Conservation (phyloP, 2,888 invertebrate genomes). For the Julus scanicus region DNA sequence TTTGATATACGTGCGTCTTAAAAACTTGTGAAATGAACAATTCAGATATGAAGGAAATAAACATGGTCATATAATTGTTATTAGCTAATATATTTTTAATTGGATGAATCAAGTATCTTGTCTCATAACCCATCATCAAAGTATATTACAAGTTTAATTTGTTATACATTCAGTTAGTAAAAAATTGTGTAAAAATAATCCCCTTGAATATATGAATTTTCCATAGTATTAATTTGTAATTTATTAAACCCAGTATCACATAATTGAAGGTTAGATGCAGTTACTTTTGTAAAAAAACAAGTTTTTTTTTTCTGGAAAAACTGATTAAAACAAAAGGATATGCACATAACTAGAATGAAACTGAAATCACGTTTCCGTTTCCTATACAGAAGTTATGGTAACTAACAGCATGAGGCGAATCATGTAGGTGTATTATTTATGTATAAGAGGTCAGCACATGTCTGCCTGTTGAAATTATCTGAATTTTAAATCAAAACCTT, state of each 20-base stretch:
- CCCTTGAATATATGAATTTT: too few species aligned
- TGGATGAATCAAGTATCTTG: neutral
- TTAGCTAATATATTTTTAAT: neutral
- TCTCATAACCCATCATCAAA: neutral
- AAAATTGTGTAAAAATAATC: too few species aligned
- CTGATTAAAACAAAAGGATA: too few species aligned
- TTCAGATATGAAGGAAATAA: conserved; percentile 30
- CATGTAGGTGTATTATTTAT: conserved; percentile 25
- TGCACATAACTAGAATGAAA: neutral
- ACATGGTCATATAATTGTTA: conserved; percentile 32
- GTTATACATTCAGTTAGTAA: too few species aligned
- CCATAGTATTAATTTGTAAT: too few species aligned
- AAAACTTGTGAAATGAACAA: conserved; percentile 24
- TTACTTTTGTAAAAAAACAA: too few species aligned
- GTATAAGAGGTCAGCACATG: neutral
- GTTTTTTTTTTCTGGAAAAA: too few species aligned
- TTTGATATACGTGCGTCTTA: conserved; percentile 16
- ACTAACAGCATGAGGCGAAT: neutral
- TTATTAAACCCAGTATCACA: too few species aligned
- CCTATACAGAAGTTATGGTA: neutral
- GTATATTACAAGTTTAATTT: too few species aligned
- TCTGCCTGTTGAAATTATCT: neutral
- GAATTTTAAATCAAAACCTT: neutral
- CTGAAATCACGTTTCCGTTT: neutral
- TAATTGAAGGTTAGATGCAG: too few species aligned